Conservation (phyloP, 2,113 vertebrate species). For the Prolemur simus region DNA sequence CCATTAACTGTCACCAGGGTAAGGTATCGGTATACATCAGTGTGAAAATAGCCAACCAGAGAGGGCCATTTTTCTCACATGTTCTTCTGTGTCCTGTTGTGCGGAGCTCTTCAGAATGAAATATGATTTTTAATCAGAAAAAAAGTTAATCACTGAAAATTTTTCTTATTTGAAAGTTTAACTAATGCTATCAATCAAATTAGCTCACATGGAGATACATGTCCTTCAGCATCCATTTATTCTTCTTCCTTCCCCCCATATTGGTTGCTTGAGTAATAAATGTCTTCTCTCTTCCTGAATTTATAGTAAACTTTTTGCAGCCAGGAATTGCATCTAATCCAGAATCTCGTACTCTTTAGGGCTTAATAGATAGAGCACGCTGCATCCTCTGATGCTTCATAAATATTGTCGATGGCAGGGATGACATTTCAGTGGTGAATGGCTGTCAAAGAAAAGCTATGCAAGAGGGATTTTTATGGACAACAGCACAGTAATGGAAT, state of each 20-base stretch:
- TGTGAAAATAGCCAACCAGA: conserved; percentile 6
- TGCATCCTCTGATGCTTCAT: not conserved
- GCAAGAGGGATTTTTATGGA: conserved; percentile 69
- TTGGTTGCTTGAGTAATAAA: conserved; percentile 49
- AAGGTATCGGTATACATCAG: conserved; percentile 6
- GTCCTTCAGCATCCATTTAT: not conserved
- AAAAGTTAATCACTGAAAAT: conserved; percentile 26
- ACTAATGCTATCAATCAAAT: conserved; percentile 24
- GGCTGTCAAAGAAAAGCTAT: conserved; percentile 64
- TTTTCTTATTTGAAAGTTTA: conserved; percentile 61
- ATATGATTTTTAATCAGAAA: conserved; percentile 57
- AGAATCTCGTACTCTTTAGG: conserved; percentile 55
- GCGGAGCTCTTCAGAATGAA: conserved; percentile 53
- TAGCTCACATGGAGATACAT: not conserved
- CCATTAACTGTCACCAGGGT: not conserved
- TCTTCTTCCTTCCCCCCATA: not conserved
- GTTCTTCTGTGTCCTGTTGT: not conserved
- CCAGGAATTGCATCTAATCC: not conserved
- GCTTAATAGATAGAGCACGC: conserved; percentile 2
- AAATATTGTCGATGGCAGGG: conserved; percentile 44
- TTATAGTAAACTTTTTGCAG: conserved; percentile 59
- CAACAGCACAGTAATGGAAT: conserved; percentile 55
- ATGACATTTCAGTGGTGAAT: conserved; percentile 69
- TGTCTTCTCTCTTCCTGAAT: conserved; percentile 51
- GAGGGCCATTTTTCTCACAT: not conserved